Evolutionary conservation across 2,797 vertebrate genomes (phyloP).

Genomic region (Halcyon smyrnensis): DNA sequence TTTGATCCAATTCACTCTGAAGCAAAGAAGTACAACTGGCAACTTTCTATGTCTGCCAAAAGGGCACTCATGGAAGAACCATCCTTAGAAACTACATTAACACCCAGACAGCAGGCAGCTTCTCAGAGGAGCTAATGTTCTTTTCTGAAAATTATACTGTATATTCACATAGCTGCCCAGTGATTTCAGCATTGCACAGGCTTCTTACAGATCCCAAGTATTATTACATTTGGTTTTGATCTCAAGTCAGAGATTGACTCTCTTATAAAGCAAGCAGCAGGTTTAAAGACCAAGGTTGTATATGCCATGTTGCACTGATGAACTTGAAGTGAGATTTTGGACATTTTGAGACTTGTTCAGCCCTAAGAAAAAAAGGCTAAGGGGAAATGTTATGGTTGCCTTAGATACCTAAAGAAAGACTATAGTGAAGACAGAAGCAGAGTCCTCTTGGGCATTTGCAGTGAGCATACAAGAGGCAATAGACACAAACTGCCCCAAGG

Average conservation of each 20-base stretch:
- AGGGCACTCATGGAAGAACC: not conserved
- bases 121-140: not conserved
- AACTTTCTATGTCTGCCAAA: not conserved
- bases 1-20: not conserved
- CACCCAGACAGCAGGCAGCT: not conserved
- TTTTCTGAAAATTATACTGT: not conserved
- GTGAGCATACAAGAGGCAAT: accelerated
- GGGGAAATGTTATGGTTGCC: not conserved
- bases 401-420: not conserved
- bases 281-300: not conserved
- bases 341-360: not conserved
- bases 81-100: not conserved
- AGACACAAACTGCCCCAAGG: not conserved
- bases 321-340: not conserved
- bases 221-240: not conserved
- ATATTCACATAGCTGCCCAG: not conserved
- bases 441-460: not conserved
- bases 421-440: not conserved
- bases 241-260: not conserved
- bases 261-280: not conserved
- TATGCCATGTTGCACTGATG: not conserved
- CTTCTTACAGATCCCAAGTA: not conserved
- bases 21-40: not conserved
- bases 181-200: not conserved
- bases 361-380: not conserved